Evolutionary conservation across 2,888 invertebrate species (phyloP), one percentile per base, ranked within the genome.

Genomic region (Andrena camellia): DNA sequence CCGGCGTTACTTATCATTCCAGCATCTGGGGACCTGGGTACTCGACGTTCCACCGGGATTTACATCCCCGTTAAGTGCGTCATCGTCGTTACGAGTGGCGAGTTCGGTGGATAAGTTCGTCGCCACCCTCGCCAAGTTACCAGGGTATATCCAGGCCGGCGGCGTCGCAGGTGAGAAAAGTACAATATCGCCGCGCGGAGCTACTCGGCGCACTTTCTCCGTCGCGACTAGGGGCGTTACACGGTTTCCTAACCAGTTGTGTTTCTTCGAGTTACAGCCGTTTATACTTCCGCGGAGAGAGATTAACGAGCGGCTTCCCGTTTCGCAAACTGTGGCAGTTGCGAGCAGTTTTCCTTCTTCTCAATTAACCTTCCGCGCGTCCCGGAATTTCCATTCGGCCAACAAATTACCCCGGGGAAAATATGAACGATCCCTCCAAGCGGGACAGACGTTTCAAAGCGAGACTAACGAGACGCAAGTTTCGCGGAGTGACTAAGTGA

Each of bases 1-100:
- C 42, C 13, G 17, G 13, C 26, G 13, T 52, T 54, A 54, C 29
- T 67, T 52, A 17, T 3, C 10, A 54, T 48, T 42, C 64, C n/a
- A 52, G 20, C 13, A 20, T n/a, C 26, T 29, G 10, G 23, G n/a
- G 29, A n/a, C 33, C 48, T 42, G 35, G 59, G 64, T n/a, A 29
- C 50, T 33, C 48, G 35, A 20, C 62, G 57, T 68, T 74, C 64
- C 52, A n/a, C 29, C 1, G 57, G 68, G 75, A 63, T 75, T 84
- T 78, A 63, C 57, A 42, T 64, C 78, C 75, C 57, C 54, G 74
- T 78, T 70, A 76, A 84, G 78, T 74, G 71, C 26, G 54, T 70
- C 73, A 54, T 78, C 71, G 54, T 74, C 78, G 71, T 78, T 78
- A 68, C 70, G 64, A 76, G 67, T 64, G 60, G 54, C 42, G n/a